Evolutionary conservation across 2,888 invertebrate species (phyloP).

Genomic region (Sicus ferrugineus): DNA sequence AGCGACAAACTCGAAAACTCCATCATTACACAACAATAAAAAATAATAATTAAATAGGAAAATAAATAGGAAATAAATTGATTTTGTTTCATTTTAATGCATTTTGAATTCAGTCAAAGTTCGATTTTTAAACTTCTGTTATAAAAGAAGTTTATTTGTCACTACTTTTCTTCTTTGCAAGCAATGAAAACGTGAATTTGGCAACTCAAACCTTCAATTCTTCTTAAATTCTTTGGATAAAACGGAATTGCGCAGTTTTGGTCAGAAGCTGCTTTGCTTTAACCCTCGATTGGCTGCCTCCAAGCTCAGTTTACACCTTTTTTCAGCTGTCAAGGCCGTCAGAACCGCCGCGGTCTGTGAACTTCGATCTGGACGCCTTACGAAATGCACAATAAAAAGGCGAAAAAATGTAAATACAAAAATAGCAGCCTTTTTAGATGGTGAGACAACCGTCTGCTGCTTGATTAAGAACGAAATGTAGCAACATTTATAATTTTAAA

Average conservation of each 20-base stretch:
- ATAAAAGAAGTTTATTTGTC: conserved; percentile 19
- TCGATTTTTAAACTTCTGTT: conserved; percentile 3
- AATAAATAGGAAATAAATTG: too few relatives aligned
- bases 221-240: neutral
- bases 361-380: conserved; percentile 22
- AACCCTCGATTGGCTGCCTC: neutral
- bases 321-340: neutral
- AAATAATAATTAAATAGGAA: too few relatives aligned
- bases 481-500: too few relatives aligned
- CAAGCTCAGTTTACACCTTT: neutral
- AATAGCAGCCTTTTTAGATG: too few relatives aligned
- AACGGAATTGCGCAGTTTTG: conserved; percentile 1
- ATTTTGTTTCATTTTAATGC: too few relatives aligned
- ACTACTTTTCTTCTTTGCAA: neutral
- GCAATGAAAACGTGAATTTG: conserved; percentile 1
- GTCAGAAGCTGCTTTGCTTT: neutral
- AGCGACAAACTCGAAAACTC: conserved; percentile 42
- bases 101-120: too few relatives aligned
- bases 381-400: neutral
- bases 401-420: neutral
- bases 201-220: conserved; percentile 1
- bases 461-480: too few relatives aligned
- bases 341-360: neutral
- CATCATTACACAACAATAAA: too few relatives aligned
- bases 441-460: too few relatives aligned